phyloP scores from a whole-genome alignment of 1,140 invertebrate genomes.

The Carcinoscorpius rotundicauda region DNA sequence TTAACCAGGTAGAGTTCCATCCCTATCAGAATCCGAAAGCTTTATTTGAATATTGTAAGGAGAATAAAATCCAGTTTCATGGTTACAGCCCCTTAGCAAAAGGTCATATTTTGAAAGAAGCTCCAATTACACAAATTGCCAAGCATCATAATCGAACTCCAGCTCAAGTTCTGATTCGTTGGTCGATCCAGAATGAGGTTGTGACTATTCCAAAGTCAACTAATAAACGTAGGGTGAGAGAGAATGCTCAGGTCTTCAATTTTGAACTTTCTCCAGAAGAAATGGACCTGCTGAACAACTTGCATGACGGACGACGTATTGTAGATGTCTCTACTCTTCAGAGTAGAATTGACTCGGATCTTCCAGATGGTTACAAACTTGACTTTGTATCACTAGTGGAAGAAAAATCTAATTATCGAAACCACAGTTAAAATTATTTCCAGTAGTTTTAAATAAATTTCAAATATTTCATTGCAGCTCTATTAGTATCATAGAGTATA shows the following conservation, averaged over 20 bases:
- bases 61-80: constrained; percentile 30
- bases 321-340: constrained; percentile 27
- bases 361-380: constrained; percentile 35
- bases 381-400: constrained; percentile 13
- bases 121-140: constrained; percentile 25
- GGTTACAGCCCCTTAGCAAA: constrained; percentile 37
- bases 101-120: constrained; percentile 28
- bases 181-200: constrained; percentile 32
- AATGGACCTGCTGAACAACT: constrained; percentile 24
- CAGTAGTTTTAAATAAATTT: too few species aligned
- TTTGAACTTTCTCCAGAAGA: constrained; percentile 26
- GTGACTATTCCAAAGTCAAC: constrained; percentile 35
- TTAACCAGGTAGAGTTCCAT: constrained; percentile 39
- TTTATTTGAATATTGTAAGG: constrained; percentile 30
- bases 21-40: constrained; percentile 33
- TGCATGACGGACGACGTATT: constrained; percentile 25
- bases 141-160: constrained; percentile 25
- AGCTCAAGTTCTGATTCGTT: constrained; percentile 33
- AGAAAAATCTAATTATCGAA: neutral
- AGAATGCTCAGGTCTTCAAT: constrained; percentile 32
- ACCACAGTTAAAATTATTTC: too few species aligned
- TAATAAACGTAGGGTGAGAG: constrained; percentile 26
- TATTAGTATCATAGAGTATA: too few species aligned
- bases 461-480: too few species aligned
- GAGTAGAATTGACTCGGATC: constrained; percentile 29